These are phyloP conservation scores for Drosophila limbata DNA, from an alignment of 2,888 invertebrate species.

Conservation along the genomic window DNA sequence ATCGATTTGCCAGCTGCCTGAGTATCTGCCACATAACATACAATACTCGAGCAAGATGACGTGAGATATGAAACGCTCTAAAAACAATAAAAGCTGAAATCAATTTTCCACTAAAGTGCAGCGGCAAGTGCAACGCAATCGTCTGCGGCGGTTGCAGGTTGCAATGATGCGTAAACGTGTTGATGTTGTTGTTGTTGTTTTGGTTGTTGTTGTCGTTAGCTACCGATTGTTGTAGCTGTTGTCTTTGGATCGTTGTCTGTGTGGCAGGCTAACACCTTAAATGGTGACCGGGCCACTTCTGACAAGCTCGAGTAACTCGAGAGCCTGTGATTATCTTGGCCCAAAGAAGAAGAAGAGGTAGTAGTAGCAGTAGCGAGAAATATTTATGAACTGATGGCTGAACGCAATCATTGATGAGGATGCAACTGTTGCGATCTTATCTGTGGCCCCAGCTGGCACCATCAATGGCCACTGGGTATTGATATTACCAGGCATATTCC, in stretches of 20 bases:
- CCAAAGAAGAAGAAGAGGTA: not conserved
- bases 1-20: slow-evolving; percentile 53
- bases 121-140: slow-evolving; percentile 16
- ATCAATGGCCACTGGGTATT: slow-evolving; percentile 45
- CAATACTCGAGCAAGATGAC: slow-evolving; percentile 51
- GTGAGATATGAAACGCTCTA: slow-evolving; percentile 73
- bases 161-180: slow-evolving; percentile 75
- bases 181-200: slow-evolving; percentile 51
- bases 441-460: slow-evolving; percentile 35
- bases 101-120: slow-evolving; percentile 71
- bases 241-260: slow-evolving; percentile 30
- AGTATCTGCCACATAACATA: slow-evolving; percentile 6
- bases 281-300: slow-evolving; percentile 57
- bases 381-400: slow-evolving; percentile 74
- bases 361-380: slow-evolving; percentile 59
- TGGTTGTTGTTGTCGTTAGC: slow-evolving; percentile 22
- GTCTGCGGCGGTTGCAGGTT: slow-evolving; percentile 13
- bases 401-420: slow-evolving; percentile 65
- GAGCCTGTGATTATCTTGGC: slow-evolving; percentile 69
- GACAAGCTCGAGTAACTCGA: slow-evolving; percentile 71
- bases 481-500: slow-evolving; percentile 61
- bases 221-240: slow-evolving; percentile 34
- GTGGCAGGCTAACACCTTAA: slow-evolving; percentile 73
- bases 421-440: slow-evolving; percentile 52
- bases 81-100: slow-evolving; percentile 74